A percentile compares a stretch with the other conserved stretches of the same genome.
Evolutionary conservation across 2,113 vertebrate species (phyloP).

Genomic region (Pseudorasbora parva): DNA sequence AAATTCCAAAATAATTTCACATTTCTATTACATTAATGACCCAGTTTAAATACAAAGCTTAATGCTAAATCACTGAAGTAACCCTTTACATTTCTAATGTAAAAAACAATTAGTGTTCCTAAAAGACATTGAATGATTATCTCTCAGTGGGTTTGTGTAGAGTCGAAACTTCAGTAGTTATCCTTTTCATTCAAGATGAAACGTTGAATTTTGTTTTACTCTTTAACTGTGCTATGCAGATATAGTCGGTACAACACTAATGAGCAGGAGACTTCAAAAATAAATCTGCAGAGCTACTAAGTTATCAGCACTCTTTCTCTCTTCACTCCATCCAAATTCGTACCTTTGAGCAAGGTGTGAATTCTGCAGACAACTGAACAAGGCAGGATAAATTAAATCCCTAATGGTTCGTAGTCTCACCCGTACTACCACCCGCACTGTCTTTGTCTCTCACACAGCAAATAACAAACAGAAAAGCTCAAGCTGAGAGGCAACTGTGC

Average conservation of each 20-base stretch:
- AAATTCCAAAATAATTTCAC: no score
- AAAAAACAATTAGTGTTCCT: not conserved
- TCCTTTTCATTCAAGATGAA: not conserved
- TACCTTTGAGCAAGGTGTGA: constrained; percentile 35
- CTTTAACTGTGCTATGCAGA: constrained; percentile 20
- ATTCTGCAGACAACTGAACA: constrained; percentile 14
- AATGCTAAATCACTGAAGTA: no score
- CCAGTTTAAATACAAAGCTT: no score
- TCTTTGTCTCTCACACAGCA: constrained; percentile 53
- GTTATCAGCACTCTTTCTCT: constrained; percentile 9
- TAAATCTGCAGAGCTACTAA: not conserved
- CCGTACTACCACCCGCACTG: not conserved
- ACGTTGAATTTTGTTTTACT: not conserved
- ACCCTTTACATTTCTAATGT: no score
- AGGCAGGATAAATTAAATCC: constrained; percentile 66
- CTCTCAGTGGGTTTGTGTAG: not conserved
- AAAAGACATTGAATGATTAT: not conserved
- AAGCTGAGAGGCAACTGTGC: constrained; percentile 10
- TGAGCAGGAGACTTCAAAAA: constrained; percentile 15
- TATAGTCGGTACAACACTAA: constrained; percentile 7
- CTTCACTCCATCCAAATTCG: not conserved
- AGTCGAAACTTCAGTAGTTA: not conserved
- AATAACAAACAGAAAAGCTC: not conserved
- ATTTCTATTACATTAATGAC: no score
- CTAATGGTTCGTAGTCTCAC: constrained; percentile 42